phyloP scores from a whole-genome alignment of 2,797 vertebrate genomes.

The Distichodus sexfasciatus region DNA sequence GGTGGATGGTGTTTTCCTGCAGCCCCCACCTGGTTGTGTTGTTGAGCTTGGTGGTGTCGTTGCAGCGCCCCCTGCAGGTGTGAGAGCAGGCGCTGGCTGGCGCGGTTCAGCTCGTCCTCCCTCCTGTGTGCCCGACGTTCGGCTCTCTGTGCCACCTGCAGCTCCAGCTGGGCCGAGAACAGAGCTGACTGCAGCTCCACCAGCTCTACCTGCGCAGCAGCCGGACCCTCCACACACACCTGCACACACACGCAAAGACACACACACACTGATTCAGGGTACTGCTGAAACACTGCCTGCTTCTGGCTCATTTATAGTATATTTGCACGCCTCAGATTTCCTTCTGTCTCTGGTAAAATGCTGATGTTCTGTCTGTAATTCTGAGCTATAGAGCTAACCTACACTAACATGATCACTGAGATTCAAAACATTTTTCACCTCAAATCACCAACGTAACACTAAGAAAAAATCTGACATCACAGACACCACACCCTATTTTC shows the following conservation, averaged over 20 bases:
- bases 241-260: conserved; percentile 47
- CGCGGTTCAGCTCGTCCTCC: conserved; percentile 70
- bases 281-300: too few species aligned
- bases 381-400: too few species aligned
- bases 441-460: too few species aligned
- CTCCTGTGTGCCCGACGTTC: conserved; percentile 73
- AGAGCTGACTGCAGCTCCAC: conserved; percentile 81
- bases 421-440: too few species aligned
- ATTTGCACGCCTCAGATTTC: too few species aligned
- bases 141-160: conserved; percentile 75
- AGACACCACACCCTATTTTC: too few species aligned
- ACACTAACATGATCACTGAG: too few species aligned
- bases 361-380: too few species aligned
- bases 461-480: too few species aligned
- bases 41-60: conserved; percentile 79
- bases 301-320: too few species aligned
- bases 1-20: neutral
- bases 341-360: too few species aligned
- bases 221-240: conserved; percentile 61
- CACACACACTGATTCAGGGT: neutral
- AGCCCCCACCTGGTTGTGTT: conserved; percentile 80
- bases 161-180: conserved; percentile 86
- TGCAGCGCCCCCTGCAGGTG: conserved; percentile 74
- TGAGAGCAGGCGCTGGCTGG: conserved; percentile 73
- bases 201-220: conserved; percentile 72